phyloP scores from a whole-genome alignment of 2,797 vertebrate species.

The Eurystomus glaucurus region DNA sequence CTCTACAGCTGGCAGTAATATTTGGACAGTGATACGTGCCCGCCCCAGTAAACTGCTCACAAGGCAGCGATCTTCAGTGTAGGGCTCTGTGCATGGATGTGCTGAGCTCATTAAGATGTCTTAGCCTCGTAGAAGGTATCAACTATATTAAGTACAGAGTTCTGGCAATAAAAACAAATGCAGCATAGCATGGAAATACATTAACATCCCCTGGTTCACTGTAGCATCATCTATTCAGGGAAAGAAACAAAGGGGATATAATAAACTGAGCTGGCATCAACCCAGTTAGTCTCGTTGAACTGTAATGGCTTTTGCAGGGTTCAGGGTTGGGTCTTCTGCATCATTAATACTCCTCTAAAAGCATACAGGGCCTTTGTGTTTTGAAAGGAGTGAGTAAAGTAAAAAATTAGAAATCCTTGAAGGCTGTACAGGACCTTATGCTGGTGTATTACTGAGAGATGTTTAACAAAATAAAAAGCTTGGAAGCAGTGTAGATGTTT shows the following conservation, averaged over 20 bases:
- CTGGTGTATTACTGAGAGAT: background rate
- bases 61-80: background rate
- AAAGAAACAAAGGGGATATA: conserved; percentile 17
- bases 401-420: background rate
- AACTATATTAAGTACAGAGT: background rate
- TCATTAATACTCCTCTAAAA: background rate
- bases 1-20: background rate
- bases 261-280: conserved; percentile 39
- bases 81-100: background rate
- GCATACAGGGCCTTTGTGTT: background rate
- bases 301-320: background rate
- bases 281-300: background rate
- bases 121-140: background rate
- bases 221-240: conserved; percentile 5
- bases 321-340: background rate
- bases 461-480: background rate
- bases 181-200: conserved; percentile 28
- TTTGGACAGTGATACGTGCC: conserved; percentile 3
- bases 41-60: background rate
- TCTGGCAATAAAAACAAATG: conserved; percentile 62
- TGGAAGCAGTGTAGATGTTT: fast-evolving
- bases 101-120: conserved; percentile 63
- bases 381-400: background rate
- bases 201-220: conserved; percentile 10
- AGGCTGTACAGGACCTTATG: fast-evolving